These are phyloP conservation scores for Congeria kusceri DNA, from an alignment of 2,888 invertebrate genomes.

Conservation along the genomic window DNA sequence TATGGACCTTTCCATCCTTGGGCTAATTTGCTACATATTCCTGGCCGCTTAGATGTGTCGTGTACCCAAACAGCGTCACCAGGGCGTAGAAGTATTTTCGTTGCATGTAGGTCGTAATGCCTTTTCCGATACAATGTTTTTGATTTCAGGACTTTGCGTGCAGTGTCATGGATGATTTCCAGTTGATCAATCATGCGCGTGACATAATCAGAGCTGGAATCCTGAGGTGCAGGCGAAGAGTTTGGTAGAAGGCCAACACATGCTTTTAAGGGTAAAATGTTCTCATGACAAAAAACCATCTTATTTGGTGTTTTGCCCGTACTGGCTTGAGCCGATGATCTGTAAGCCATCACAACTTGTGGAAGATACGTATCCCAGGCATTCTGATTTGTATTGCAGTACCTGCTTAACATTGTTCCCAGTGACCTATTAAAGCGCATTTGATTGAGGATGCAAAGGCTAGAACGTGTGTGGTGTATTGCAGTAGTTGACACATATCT, in stretches of 20 bases:
- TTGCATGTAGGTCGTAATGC: conserved; percentile 23
- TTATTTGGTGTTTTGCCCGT: conserved; percentile 50
- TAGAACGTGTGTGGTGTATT: too few relatives aligned
- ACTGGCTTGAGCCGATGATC: conserved; percentile 49
- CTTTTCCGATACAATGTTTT: conserved; percentile 40
- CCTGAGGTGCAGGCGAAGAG: background rate
- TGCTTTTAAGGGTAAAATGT: conserved; percentile 46
- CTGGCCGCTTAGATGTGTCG: background rate
- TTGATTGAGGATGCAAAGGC: too few relatives aligned
- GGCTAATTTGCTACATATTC: conserved; percentile 13
- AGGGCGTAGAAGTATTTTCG: background rate
- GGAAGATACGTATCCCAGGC: conserved; percentile 72
- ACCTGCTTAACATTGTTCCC: conserved; percentile 56
- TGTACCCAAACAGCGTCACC: conserved; percentile 6
- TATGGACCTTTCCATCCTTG: conserved; percentile 6
- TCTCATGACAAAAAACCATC: conserved; percentile 36
- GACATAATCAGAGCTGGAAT: conserved; percentile 18
- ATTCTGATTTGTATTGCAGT: conserved; percentile 55
- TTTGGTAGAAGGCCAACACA: conserved; percentile 19
- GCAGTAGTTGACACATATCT: conserved; percentile 37
- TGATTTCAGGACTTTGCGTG: conserved; percentile 28
- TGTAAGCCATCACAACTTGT: conserved; percentile 63
- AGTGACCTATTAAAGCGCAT: conserved; percentile 5
- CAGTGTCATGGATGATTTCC: conserved; percentile 27
- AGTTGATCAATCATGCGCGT: conserved; percentile 7